phyloP scores from a whole-genome alignment of 2,797 vertebrate genomes.

The Enteromius argenteus region DNA sequence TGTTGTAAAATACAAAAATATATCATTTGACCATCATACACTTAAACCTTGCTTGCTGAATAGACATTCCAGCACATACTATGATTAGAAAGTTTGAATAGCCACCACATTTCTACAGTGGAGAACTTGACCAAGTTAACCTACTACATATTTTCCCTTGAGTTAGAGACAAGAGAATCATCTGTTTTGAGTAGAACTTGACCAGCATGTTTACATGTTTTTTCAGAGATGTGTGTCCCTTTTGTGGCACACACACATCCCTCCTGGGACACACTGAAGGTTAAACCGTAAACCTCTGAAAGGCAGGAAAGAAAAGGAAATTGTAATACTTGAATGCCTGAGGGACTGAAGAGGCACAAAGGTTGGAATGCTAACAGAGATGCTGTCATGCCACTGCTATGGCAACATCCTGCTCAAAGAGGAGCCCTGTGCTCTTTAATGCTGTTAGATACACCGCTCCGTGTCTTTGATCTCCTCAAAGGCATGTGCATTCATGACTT shows the following conservation, averaged over 20 bases:
- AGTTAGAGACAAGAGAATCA: background rate
- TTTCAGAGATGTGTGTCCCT: conserved; percentile 2
- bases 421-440: conserved; percentile 22
- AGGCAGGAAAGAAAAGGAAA: conserved; percentile 27
- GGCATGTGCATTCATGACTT: conserved; percentile 6
- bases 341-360: conserved; percentile 37
- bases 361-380: conserved; percentile 58
- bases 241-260: background rate
- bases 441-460: conserved; percentile 22
- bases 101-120: background rate
- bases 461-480: conserved; percentile 27
- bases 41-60: background rate
- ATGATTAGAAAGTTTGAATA: background rate
- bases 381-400: conserved; percentile 57
- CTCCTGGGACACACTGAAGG: conserved; percentile 35
- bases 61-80: background rate
- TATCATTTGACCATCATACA: background rate
- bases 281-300: conserved; percentile 39
- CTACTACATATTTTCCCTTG: background rate
- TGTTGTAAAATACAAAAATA: background rate
- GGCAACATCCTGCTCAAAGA: conserved; percentile 49
- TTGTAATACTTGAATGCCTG: conserved; percentile 37
- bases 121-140: background rate
- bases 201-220: conserved; percentile 29
- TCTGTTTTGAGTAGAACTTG: conserved; percentile 19